phyloP scores from a whole-genome alignment of 2,888 invertebrate species.

The Dinocampus coccinellae region DNA sequence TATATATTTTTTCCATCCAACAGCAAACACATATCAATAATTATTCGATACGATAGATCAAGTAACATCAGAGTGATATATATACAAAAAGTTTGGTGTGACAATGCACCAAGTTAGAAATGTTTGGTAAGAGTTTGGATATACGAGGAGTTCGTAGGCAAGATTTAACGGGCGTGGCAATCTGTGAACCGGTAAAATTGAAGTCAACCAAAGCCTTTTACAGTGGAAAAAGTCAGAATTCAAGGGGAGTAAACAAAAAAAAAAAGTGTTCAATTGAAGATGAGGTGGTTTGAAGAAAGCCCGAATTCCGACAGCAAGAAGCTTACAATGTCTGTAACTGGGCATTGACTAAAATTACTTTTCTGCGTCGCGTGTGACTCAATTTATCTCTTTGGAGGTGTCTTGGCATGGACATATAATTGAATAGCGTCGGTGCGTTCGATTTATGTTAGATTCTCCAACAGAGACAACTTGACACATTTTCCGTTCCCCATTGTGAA shows the following conservation, averaged over 20 bases:
- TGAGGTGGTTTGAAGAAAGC: conserved; percentile 11
- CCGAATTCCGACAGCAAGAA: not conserved
- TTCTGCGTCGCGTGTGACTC: conserved; percentile 40
- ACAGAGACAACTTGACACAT: conserved; percentile 64
- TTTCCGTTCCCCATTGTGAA: conserved; percentile 41
- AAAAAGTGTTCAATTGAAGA: conserved; percentile 31
- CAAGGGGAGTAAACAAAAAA: conserved; percentile 29
- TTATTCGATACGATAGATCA: too few relatives aligned
- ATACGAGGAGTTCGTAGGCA: not conserved
- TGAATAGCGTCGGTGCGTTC: conserved; percentile 30
- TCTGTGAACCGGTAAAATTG: conserved; percentile 31
- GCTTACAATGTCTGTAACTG: conserved; percentile 39
- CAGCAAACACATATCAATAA: too few relatives aligned
- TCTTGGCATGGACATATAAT: conserved; percentile 36
- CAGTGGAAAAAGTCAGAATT: conserved; percentile 8
- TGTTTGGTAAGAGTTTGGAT: not conserved
- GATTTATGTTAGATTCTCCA: conserved; percentile 54
- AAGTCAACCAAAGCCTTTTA: conserved; percentile 18
- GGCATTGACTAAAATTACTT: conserved; percentile 57
- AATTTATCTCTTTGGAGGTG: conserved; percentile 39
- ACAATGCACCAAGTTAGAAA: not conserved
- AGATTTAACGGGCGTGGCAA: conserved; percentile 18
- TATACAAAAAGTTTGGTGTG: too few relatives aligned
- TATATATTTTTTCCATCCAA: too few relatives aligned
- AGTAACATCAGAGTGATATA: too few relatives aligned